phyloP scores from a whole-genome alignment of 2,888 invertebrate genomes.

The Lochmaea capreae region DNA sequence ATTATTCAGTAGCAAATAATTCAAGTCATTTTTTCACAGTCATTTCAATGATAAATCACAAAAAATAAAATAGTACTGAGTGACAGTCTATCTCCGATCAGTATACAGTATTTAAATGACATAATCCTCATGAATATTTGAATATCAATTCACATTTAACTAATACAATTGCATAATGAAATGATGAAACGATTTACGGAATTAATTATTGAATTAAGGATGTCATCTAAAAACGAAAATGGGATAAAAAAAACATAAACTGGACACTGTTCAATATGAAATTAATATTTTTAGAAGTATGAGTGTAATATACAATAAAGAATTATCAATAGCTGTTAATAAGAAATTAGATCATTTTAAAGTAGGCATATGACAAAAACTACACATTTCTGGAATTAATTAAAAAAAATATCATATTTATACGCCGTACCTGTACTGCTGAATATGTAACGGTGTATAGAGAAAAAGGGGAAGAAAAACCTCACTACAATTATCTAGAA shows the following conservation, averaged over 20 bases:
- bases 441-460: too few relatives aligned
- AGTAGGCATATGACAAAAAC: too few relatives aligned
- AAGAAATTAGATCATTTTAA: too few relatives aligned
- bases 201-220: conserved; percentile 12
- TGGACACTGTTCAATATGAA: too few relatives aligned
- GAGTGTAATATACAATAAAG: background rate
- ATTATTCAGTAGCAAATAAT: too few relatives aligned
- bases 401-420: too few relatives aligned
- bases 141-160: conserved; percentile 6
- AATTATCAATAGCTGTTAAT: too few relatives aligned
- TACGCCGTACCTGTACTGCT: too few relatives aligned
- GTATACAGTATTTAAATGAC: conserved; percentile 16
- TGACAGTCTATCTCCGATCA: conserved; percentile 10
- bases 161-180: conserved; percentile 13
- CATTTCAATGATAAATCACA: conserved; percentile 11
- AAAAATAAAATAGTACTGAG: conserved; percentile 1
- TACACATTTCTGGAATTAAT: too few relatives aligned
- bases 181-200: conserved; percentile 9
- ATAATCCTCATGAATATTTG: conserved; percentile 28
- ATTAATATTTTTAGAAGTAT: background rate
- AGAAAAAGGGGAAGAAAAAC: too few relatives aligned
- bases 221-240: background rate
- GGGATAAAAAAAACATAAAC: too few relatives aligned
- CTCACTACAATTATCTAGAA: too few relatives aligned
- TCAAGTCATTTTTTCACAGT: background rate